Conservation (phyloP, 2,113 vertebrate genomes). For the Paedocypris sp. region DNA sequence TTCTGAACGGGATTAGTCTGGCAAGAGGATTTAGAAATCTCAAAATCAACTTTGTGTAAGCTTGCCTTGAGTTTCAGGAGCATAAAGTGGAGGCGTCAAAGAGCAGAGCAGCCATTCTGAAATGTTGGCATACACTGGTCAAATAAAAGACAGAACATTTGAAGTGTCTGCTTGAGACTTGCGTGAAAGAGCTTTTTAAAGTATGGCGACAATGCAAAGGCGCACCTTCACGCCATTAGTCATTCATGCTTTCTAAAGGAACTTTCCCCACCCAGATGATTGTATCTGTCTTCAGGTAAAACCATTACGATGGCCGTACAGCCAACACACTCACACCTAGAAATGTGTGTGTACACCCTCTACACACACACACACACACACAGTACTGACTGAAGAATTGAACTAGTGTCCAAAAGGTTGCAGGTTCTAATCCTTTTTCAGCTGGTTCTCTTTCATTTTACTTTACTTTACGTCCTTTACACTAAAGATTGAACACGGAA, state of each 20-base stretch:
- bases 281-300: constrained; percentile 23
- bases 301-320: constrained; percentile 27
- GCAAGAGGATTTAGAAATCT: not conserved
- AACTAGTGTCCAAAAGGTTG: too few species aligned
- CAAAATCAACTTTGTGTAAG: not conserved
- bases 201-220: not conserved
- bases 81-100: not conserved
- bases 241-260: constrained; percentile 4
- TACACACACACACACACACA: constrained; percentile 12
- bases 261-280: constrained; percentile 4
- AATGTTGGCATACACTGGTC: not conserved
- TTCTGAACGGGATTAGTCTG: not conserved
- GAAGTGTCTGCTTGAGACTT: not conserved
- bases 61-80: not conserved
- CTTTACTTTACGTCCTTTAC: constrained; percentile 10
- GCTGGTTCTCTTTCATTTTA: too few species aligned
- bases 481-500: constrained; percentile 4
- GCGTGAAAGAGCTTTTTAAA: not conserved
- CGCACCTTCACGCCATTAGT: constrained; percentile 8
- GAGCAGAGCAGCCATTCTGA: not conserved
- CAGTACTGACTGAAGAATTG: too few species aligned
- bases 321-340: constrained; percentile 26
- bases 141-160: too few species aligned
- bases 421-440: too few species aligned
- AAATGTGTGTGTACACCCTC: not conserved